Percentiles rank a stretch among this genome's conserved stretches.
These are phyloP conservation scores for Diarsia rubi DNA, from an alignment of 2,888 invertebrate genomes.

Conservation along the genomic window DNA sequence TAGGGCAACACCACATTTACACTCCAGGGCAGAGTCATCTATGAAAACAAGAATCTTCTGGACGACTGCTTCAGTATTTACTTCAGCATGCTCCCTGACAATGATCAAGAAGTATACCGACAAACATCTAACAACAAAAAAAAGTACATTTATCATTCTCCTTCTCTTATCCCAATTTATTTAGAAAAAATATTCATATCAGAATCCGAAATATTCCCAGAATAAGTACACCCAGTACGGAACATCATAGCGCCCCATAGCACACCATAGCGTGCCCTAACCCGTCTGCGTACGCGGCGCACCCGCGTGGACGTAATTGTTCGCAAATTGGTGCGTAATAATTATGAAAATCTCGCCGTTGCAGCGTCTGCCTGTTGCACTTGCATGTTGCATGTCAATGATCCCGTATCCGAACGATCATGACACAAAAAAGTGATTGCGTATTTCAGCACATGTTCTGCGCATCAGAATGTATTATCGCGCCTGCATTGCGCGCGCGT, in stretches of 20 bases:
- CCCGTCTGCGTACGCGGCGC: slow-evolving; percentile 24
- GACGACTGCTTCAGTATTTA: not conserved
- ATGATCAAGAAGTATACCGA: not conserved
- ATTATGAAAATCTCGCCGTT: slow-evolving; percentile 62
- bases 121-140: not conserved
- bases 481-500: slow-evolving; percentile 33
- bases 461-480: slow-evolving; percentile 42
- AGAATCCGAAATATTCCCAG: slow-evolving; percentile 1
- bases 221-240: slow-evolving; percentile 36
- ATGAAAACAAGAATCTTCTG: too few relatives aligned
- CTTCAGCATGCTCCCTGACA: not conserved
- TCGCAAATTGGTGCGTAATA: slow-evolving; percentile 62
- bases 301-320: slow-evolving; percentile 58
- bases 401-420: slow-evolving; percentile 57
- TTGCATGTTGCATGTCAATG: slow-evolving; percentile 62
- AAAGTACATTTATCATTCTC: not conserved
- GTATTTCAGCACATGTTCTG: slow-evolving; percentile 48
- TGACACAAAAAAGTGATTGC: slow-evolving; percentile 51
- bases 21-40: too few relatives aligned
- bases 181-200: not conserved
- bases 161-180: not conserved
- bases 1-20: too few relatives aligned
- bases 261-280: slow-evolving; percentile 33
- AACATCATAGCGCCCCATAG: too few relatives aligned
- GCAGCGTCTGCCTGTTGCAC: slow-evolving; percentile 35